These are phyloP conservation scores for Eptatretus burgeri DNA, from an alignment of 2,113 vertebrate genomes.

Conservation along the genomic window DNA sequence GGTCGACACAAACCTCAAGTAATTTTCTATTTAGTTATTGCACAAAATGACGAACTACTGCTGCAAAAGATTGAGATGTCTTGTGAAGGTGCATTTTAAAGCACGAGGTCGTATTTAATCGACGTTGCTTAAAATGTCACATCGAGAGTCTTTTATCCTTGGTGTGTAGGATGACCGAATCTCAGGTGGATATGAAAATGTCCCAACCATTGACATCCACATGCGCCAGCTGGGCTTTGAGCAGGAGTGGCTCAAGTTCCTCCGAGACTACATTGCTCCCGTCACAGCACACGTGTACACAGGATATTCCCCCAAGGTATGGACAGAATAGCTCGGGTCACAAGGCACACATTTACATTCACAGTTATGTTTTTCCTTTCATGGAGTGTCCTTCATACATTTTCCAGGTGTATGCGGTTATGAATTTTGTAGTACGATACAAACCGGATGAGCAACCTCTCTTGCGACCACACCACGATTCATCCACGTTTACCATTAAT, in stretches of 20 bases:
- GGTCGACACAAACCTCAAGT: no score
- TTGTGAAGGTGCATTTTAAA: no score
- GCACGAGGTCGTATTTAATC: no score
- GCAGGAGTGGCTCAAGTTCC: conserved; percentile 84
- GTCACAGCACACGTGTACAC: conserved; percentile 79
- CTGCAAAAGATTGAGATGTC: no score
- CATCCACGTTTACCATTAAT: conserved; percentile 54
- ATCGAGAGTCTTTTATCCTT: no score
- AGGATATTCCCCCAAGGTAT: conserved; percentile 85
- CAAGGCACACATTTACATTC: neutral
- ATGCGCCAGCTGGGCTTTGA: conserved; percentile 71
- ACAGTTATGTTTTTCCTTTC: neutral
- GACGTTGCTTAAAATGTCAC: no score
- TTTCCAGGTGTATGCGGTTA: conserved; percentile 30
- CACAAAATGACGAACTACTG: no score
- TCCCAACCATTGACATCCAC: conserved; percentile 88
- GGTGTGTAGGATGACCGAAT: conserved; percentile 52
- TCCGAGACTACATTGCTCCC: conserved; percentile 76
- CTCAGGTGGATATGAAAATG: conserved; percentile 76
- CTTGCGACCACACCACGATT: conserved; percentile 45
- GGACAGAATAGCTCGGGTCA: neutral
- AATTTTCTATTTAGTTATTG: no score
- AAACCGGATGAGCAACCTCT: conserved; percentile 42
- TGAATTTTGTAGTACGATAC: conserved; percentile 76
- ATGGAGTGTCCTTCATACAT: no score